Conservation (phyloP, 2,113 vertebrate species). For the Perca fluviatilis region DNA sequence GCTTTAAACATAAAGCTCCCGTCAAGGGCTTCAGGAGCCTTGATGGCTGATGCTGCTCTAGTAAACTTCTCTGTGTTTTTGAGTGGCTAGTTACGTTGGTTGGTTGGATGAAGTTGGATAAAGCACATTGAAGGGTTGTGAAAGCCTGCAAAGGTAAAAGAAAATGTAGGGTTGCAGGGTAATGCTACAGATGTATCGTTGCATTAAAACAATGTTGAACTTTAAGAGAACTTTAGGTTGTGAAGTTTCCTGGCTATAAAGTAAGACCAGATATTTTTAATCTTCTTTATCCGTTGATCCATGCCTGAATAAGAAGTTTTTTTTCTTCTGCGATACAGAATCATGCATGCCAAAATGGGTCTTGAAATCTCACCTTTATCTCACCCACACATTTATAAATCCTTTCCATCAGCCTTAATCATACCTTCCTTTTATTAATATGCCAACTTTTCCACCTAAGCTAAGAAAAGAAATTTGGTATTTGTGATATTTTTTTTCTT, state of each 20-base stretch:
- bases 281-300: constrained; percentile 55
- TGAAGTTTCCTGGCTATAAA: constrained; percentile 37
- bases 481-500: constrained; percentile 2
- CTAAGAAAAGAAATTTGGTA: not conserved
- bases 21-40: constrained; percentile 46
- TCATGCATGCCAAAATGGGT: constrained; percentile 26
- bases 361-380: constrained; percentile 9
- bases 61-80: constrained; percentile 24
- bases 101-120: constrained; percentile 37
- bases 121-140: constrained; percentile 28
- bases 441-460: constrained; percentile 1
- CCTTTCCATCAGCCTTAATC: constrained; percentile 13
- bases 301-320: not conserved
- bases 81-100: constrained; percentile 23
- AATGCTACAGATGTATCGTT: constrained; percentile 17
- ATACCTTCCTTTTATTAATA: not conserved
- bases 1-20: constrained; percentile 47
- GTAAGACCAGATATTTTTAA: constrained; percentile 46
- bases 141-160: constrained; percentile 37
- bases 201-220: constrained; percentile 47
- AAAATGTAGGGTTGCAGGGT: not conserved
- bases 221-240: constrained; percentile 50
- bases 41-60: constrained; percentile 30
- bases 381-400: constrained; percentile 11
- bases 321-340: not conserved